Percentiles rank a stretch among this genome's conserved stretches.
Evolutionary conservation across 2,888 invertebrate genomes (phyloP).

Genomic region (Acronicta leporina): DNA sequence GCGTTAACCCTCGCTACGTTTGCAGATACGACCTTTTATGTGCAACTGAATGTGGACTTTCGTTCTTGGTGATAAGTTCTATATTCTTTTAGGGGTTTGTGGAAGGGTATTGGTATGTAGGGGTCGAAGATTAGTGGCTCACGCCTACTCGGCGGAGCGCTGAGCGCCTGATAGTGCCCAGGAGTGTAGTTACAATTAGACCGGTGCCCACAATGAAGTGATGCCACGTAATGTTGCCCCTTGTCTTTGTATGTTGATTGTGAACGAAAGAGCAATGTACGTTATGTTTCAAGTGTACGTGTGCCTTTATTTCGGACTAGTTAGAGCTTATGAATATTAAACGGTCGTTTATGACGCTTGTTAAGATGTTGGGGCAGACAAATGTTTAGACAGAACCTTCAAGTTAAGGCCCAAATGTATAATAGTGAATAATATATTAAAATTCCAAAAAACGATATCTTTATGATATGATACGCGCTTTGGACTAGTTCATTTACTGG

Average conservation of each 20-base stretch:
- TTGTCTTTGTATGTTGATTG: constrained; percentile 89
- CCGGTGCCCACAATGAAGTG: constrained; percentile 89
- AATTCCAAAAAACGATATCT: too few relatives aligned
- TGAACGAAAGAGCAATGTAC: constrained; percentile 72
- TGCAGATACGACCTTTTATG: constrained; percentile 75
- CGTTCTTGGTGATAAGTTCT: constrained; percentile 57
- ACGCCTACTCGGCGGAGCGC: constrained; percentile 87
- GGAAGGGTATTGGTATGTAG: constrained; percentile 82
- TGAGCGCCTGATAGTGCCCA: constrained; percentile 88
- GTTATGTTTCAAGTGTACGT: constrained; percentile 33
- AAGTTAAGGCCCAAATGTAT: background rate
- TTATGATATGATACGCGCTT: too few relatives aligned
- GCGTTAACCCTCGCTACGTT: constrained; percentile 88
- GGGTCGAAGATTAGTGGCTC: constrained; percentile 89
- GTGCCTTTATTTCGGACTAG: constrained; percentile 36
- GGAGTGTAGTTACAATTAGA: constrained; percentile 89
- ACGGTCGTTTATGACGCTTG: constrained; percentile 21
- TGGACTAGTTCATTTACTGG: too few relatives aligned
- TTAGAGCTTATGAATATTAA: constrained; percentile 55
- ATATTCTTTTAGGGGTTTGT: constrained; percentile 58
- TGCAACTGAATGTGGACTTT: constrained; percentile 63
- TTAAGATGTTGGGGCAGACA: background rate
- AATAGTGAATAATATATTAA: too few relatives aligned
- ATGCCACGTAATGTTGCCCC: constrained; percentile 86
- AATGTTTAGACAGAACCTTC: constrained; percentile 2